Evolutionary conservation across 2,113 vertebrate species (phyloP).

Genomic region (Thalassarche chlororhynchos): DNA sequence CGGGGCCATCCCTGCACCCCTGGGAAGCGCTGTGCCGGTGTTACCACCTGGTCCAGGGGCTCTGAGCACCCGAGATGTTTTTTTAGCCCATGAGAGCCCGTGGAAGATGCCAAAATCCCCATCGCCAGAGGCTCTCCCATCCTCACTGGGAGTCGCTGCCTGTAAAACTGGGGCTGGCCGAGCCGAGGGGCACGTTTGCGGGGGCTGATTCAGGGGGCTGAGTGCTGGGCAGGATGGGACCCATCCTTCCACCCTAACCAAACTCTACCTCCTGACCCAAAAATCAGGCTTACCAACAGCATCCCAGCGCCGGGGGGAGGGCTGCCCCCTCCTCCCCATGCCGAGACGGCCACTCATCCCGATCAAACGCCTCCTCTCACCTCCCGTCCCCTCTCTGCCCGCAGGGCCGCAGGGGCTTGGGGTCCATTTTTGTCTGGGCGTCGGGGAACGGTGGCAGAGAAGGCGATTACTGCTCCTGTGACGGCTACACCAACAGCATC

Average conservation of each 20-base stretch:
- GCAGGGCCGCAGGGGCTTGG: conserved; percentile 88
- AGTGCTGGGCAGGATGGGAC: neutral
- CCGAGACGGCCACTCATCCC: fast-evolving
- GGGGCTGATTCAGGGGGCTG: neutral
- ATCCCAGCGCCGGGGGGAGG: neutral
- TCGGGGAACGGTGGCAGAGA: conserved; percentile 89
- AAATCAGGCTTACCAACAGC: neutral
- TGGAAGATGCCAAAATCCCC: neutral
- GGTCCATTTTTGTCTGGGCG: conserved; percentile 93
- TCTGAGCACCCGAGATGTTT: neutral
- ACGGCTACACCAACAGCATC: conserved; percentile 94
- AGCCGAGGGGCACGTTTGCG: fast-evolving
- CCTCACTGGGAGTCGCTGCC: fast-evolving
- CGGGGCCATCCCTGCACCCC: neutral
- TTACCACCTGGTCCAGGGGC: fast-evolving
- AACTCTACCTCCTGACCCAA: neutral
- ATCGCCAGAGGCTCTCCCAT: neutral
- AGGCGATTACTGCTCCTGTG: conserved; percentile 92
- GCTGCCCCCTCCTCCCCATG: fast-evolving
- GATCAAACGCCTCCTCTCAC: neutral
- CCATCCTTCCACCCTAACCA: neutral
- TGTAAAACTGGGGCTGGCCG: neutral
- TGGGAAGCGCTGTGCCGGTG: fast-evolving
- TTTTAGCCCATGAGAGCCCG: neutral
- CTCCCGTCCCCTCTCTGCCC: neutral